phyloP scores from a whole-genome alignment of 2,797 vertebrate species.

The Pteronotus mesoamericanus region DNA sequence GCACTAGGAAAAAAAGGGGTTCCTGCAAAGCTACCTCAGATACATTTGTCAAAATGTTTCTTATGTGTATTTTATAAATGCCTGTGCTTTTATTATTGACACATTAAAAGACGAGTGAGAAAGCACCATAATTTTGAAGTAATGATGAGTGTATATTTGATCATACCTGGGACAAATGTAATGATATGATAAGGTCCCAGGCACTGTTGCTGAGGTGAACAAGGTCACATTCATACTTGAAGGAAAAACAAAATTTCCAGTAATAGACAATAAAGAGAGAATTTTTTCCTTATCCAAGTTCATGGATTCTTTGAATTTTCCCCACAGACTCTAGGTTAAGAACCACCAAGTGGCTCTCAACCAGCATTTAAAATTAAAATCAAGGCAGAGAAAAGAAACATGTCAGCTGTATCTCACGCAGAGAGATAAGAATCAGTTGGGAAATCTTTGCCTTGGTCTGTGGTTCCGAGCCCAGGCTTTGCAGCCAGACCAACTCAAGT shows the following conservation, averaged over 20 bases:
- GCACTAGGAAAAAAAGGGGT: accelerated
- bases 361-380: background rate
- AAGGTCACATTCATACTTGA: background rate
- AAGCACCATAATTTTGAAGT: background rate
- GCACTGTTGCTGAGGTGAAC: background rate
- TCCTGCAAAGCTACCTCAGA: background rate
- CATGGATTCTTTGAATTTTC: background rate
- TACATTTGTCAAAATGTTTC: background rate
- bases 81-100: background rate
- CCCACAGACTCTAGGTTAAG: background rate
- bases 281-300: background rate
- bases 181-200: background rate
- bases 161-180: background rate
- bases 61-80: background rate
- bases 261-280: background rate
- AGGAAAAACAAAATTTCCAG: background rate
- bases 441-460: background rate
- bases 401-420: background rate
- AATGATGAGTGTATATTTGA: background rate
- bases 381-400: background rate
- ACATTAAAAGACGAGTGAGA: too few species aligned
- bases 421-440: too few species aligned
- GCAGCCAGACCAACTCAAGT: background rate
- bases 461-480: background rate
- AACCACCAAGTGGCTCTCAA: background rate